Percentiles rank a stretch among this genome's conserved stretches.
Conservation (phyloP, 1,140 invertebrate genomes). For the Himalopsyche phryganea region DNA sequence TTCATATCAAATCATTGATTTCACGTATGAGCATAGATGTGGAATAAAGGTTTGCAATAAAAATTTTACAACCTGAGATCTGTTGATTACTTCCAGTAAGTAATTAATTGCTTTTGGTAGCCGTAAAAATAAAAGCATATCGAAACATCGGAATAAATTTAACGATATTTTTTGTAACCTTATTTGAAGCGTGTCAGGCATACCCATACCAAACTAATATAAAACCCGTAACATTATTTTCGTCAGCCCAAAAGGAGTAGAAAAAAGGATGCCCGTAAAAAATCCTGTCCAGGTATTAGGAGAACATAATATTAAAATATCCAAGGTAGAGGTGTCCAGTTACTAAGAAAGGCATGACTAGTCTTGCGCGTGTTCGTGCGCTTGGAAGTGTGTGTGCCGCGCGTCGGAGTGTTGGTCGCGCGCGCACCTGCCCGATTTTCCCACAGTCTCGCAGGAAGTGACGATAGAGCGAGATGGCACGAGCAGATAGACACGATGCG, state of each 20-base stretch:
- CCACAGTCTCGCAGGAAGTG: slow-evolving; percentile 30
- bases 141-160: too few species aligned
- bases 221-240: not conserved
- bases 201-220: not conserved
- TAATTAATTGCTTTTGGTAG: too few species aligned
- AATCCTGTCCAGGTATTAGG: slow-evolving; percentile 2
- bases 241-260: not conserved
- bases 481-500: slow-evolving; percentile 22
- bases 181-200: too few species aligned
- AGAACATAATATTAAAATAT: not conserved
- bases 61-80: too few species aligned
- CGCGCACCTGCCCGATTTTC: slow-evolving; percentile 29
- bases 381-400: not conserved
- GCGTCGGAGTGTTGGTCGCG: not conserved
- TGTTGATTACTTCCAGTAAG: too few species aligned
- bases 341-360: not conserved
- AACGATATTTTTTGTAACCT: too few species aligned
- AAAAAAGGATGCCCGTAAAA: not conserved
- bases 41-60: too few species aligned
- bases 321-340: not conserved
- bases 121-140: too few species aligned
- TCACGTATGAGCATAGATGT: too few species aligned
- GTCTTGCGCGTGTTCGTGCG: not conserved
- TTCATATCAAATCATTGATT: too few species aligned
- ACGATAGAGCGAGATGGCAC: slow-evolving; percentile 6